Conservation (phyloP, 2,797 vertebrate genomes). For the Amniataba percoides region DNA sequence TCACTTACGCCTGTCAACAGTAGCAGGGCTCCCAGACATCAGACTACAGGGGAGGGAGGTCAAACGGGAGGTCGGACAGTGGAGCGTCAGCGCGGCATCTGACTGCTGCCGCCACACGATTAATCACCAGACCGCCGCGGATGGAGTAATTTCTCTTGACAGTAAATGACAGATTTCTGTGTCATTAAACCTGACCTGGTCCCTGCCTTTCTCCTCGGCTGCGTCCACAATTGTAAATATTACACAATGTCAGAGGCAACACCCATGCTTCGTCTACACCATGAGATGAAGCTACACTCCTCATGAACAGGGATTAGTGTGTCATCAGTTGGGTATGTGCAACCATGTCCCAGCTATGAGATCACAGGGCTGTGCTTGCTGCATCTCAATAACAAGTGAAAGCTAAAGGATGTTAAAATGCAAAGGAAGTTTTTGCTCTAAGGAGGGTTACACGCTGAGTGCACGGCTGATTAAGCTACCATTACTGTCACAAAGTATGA, state of each 20-base stretch:
- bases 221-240: slow-evolving; percentile 72
- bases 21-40: slow-evolving; percentile 59
- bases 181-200: slow-evolving; percentile 43
- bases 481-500: slow-evolving; percentile 66
- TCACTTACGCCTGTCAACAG: slow-evolving; percentile 71
- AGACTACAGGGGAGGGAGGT: slow-evolving; percentile 56
- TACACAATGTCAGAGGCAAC: slow-evolving; percentile 76
- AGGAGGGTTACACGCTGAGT: slow-evolving; percentile 41
- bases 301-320: slow-evolving; percentile 77
- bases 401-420: slow-evolving; percentile 62
- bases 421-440: slow-evolving; percentile 62
- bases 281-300: slow-evolving; percentile 68
- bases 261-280: slow-evolving; percentile 73
- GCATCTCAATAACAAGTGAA: slow-evolving; percentile 75
- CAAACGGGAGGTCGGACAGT: slow-evolving; percentile 51
- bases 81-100: slow-evolving; percentile 14
- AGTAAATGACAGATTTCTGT: slow-evolving; percentile 64
- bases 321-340: slow-evolving; percentile 82
- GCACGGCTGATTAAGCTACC: slow-evolving; percentile 60
- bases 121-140: slow-evolving; percentile 50
- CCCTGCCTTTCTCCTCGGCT: slow-evolving; percentile 45
- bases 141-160: slow-evolving; percentile 41
- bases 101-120: slow-evolving; percentile 37
- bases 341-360: slow-evolving; percentile 81
- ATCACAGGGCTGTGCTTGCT: slow-evolving; percentile 80